Base-by-base conservation (phyloP, 2,113 vertebrate genomes). In the Garra rufa region DNA sequence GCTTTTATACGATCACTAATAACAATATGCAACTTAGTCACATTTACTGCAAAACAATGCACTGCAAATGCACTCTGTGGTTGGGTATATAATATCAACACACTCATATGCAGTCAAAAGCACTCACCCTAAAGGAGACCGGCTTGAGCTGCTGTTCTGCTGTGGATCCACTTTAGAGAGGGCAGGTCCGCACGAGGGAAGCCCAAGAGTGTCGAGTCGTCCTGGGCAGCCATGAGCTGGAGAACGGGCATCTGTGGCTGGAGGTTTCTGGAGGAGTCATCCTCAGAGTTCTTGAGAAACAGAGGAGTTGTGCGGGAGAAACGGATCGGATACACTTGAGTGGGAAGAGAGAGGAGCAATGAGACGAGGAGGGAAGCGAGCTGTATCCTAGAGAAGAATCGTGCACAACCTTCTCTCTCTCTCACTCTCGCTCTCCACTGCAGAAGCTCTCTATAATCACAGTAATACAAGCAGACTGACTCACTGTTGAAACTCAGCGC, bases 201-300 rank as follows among this genome's bases (percentile, higher is more conserved):
- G 89, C 95, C 95, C 86, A 91, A 90, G 90, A 94, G 92, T 94
- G 91, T 95, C 95, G 96, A 93, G 95, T 96, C 95, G 94, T 95
- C 89, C 90, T 93, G 87, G 95, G 95, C 93, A 95, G 96, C 95
- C 93, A 96, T 95, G 94, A 92, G 94, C 94, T 93, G 89, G 89
- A 92, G 93, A 93, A 96, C 90, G 80, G 85, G 96, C 94, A 95
- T 95, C 93, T 96, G 95, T 92, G 97, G 92, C 95, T 97, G 95
- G 95, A 97, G 96, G 93, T 93, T 96, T 96, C 96, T 92, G 91
- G 94, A 96, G 94, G 95, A 96, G 95, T 97, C 98, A 98, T 99
- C 96, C 89, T 97, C 96, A 94, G 96, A 92, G 95, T 50, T 82
- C 17, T 77, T 82, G 55, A 70, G 92, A 89, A 95, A 89, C 91